Evolutionary conservation across 1,140 invertebrate species (phyloP).

Genomic region (Sarcophaga peregrina): DNA sequence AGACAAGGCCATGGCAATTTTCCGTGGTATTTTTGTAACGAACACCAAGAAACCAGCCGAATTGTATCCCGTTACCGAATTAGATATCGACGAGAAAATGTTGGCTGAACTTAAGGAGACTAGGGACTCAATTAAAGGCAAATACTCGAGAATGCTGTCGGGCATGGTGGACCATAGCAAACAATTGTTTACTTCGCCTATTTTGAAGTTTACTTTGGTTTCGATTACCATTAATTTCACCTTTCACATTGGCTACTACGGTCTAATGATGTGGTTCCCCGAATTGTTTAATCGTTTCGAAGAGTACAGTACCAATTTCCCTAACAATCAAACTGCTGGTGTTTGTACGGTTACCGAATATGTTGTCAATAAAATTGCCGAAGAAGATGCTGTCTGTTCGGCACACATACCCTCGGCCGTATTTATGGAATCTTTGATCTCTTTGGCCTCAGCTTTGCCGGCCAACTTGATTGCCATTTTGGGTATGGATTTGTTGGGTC

Average conservation of each 20-base stretch:
- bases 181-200: slow-evolving; percentile 80
- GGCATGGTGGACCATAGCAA: slow-evolving; percentile 84
- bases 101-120: slow-evolving; percentile 67
- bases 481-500: slow-evolving; percentile 81
- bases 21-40: slow-evolving; percentile 80
- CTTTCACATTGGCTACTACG: slow-evolving; percentile 90
- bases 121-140: slow-evolving; percentile 71
- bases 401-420: slow-evolving; percentile 80
- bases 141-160: slow-evolving; percentile 76
- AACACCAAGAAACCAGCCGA: slow-evolving; percentile 81
- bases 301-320: slow-evolving; percentile 75
- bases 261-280: slow-evolving; percentile 92
- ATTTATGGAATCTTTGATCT: slow-evolving; percentile 87
- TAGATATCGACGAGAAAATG: slow-evolving; percentile 75
- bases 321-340: slow-evolving; percentile 71
- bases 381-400: slow-evolving; percentile 72
- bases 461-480: slow-evolving; percentile 85
- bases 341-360: slow-evolving; percentile 83
- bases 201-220: slow-evolving; percentile 82
- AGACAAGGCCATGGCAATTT: slow-evolving; percentile 82
- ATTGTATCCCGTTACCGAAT: slow-evolving; percentile 81
- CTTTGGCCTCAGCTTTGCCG: slow-evolving; percentile 84
- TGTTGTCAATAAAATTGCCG: slow-evolving; percentile 75
- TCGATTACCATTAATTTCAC: slow-evolving; percentile 89
- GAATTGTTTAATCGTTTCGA: slow-evolving; percentile 89